A percentile compares a stretch with the other conserved stretches of the same genome.
These are phyloP conservation scores for Centropyge bicolor DNA, from an alignment of 2,797 vertebrate genomes.

Conservation along the genomic window DNA sequence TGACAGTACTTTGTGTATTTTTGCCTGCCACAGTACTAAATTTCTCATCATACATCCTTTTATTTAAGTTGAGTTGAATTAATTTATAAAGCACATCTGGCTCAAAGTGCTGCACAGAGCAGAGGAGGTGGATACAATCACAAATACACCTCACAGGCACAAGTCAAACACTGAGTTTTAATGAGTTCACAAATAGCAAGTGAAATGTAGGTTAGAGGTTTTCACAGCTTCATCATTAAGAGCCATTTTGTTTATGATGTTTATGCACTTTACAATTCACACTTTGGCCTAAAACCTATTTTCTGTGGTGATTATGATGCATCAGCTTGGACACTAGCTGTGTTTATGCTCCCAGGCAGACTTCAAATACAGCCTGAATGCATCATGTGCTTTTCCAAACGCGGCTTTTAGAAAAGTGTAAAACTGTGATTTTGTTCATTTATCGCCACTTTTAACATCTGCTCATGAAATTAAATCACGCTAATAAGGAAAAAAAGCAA, in stretches of 20 bases:
- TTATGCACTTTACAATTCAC: background rate
- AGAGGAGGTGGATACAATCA: too few relatives aligned
- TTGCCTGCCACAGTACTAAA: too few relatives aligned
- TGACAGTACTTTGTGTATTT: too few relatives aligned
- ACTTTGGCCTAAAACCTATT: background rate
- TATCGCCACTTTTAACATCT: slow-evolving; percentile 53
- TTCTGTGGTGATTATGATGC: background rate
- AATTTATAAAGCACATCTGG: too few relatives aligned
- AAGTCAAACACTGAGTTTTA: too few relatives aligned
- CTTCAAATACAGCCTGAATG: slow-evolving; percentile 6
- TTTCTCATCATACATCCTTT: too few relatives aligned
- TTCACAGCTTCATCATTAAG: background rate
- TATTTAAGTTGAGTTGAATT: too few relatives aligned
- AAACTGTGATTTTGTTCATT: slow-evolving; percentile 37
- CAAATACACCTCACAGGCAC: too few relatives aligned
- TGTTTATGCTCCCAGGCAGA: background rate
- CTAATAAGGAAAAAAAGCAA: slow-evolving; percentile 27
- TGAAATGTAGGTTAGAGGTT: background rate
- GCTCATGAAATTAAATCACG: slow-evolving; percentile 54
- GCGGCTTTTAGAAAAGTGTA: background rate
- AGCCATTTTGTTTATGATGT: background rate
- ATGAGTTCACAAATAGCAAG: background rate
- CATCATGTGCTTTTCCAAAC: background rate
- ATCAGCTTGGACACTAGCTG: background rate
- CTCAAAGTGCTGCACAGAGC: too few relatives aligned